Percentiles rank a stretch among this genome's conserved stretches.
These are phyloP conservation scores for Aphelinus atriplicis DNA, from an alignment of 1,140 invertebrate genomes.

Conservation along the genomic window DNA sequence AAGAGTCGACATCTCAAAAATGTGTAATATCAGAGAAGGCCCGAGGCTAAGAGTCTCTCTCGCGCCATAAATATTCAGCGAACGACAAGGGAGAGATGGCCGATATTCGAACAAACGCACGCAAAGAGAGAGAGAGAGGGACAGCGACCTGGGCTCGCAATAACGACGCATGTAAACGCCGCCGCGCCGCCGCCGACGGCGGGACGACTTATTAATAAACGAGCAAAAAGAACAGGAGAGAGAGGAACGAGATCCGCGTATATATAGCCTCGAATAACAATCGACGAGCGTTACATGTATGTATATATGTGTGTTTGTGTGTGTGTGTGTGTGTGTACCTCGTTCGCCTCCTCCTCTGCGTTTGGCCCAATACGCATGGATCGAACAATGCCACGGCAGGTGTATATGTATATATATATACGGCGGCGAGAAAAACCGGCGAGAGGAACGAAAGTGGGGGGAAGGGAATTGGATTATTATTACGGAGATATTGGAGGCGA, in stretches of 20 bases:
- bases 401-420: no score
- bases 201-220: constrained; percentile 26
- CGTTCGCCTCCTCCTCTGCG: no score
- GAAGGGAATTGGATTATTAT: no score
- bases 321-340: no score
- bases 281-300: not conserved
- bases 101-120: not conserved
- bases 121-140: not conserved
- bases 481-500: no score
- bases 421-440: no score
- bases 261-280: constrained; percentile 13
- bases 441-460: no score
- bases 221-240: not conserved
- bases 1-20: constrained; percentile 3
- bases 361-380: no score
- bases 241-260: constrained; percentile 1
- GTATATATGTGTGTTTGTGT: no score
- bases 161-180: constrained; percentile 29
- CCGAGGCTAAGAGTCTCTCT: constrained; percentile 2
- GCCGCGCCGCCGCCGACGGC: not conserved
- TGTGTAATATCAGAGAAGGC: constrained; percentile 3
- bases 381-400: no score
- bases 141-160: constrained; percentile 13
- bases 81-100: not conserved
- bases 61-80: constrained; percentile 33